Conservation (phyloP, 2,113 vertebrate genomes). For the Eleginops maclovinus region DNA sequence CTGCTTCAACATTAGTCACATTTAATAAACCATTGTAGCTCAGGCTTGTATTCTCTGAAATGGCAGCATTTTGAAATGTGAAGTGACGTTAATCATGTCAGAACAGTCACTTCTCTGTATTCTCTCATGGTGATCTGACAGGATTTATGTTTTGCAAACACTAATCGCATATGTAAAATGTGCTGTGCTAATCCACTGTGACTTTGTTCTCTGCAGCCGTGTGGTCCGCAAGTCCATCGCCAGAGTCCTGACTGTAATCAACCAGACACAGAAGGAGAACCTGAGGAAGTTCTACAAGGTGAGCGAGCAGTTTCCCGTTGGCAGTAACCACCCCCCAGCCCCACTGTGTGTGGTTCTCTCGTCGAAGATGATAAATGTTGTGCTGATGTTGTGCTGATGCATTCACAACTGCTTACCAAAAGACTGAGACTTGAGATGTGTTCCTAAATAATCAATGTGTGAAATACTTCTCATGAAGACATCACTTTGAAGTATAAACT, state of each 20-base stretch:
- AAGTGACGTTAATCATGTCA: too few species aligned
- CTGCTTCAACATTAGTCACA: too few species aligned
- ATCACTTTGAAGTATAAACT: background rate
- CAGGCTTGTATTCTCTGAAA: too few species aligned
- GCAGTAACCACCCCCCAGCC: too few species aligned
- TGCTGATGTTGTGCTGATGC: slow-evolving; percentile 73
- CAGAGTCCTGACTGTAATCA: slow-evolving; percentile 96
- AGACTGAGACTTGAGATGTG: slow-evolving; percentile 69
- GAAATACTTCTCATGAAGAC: background rate
- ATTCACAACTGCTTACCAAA: slow-evolving; percentile 73
- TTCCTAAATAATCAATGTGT: background rate
- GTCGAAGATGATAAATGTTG: slow-evolving; percentile 66
- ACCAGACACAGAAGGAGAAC: slow-evolving; percentile 99
- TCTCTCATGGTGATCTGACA: too few species aligned
- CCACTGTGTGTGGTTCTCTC: background rate
- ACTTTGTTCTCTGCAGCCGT: slow-evolving; percentile 80
- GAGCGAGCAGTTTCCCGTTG: background rate
- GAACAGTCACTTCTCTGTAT: too few species aligned
- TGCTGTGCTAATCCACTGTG: background rate
- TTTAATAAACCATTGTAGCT: too few species aligned
- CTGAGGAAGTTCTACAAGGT: slow-evolving; percentile 99
- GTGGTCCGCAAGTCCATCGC: slow-evolving; percentile 98
- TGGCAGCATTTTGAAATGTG: too few species aligned
- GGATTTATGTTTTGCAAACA: too few species aligned
- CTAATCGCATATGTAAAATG: background rate